Base-by-base conservation (phyloP, 2,888 invertebrate species). In the Melieria crassipennis region DNA sequence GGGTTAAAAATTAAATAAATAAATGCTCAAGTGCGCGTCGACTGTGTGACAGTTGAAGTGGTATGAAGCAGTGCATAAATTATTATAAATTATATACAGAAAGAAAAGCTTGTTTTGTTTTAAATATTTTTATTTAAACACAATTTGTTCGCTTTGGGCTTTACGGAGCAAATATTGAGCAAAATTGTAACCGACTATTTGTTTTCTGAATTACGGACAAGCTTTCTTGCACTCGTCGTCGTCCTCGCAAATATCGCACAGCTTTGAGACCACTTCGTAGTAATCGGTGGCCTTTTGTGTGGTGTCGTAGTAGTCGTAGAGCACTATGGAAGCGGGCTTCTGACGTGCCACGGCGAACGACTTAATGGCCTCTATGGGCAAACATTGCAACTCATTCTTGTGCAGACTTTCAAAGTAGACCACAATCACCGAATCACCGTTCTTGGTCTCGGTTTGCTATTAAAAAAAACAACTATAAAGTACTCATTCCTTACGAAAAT, bases 291-390 rank as follows among this genome's bases (percentile, higher is more conserved):
- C 84, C 72, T 81, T 84, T 72, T 82, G 81, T 47, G 77, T 93
- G 76, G 93, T 94, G 85, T 98, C 97, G 81, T 97, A 98, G 79
- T 98, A 95, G 85, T 98, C 98, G 77, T 92, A 93, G 65, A 98
- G 90, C 45, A 92, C 90, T 77, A 97, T 94, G 77, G 94, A 91
- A 42, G 94, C 95, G 16, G 96, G 93, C 73, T 94, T 94, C 81
- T 97, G 95, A 63, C 93, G 90, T 2, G 95, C 95, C 5, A 96
- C 94, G 81, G 94, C 92, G 84, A 94, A 92, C 0, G 93, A 92
- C 78, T 94, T 90, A 80, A 92, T 93, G 7, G 95, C 95, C 1
- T 93, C 93, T 60, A 97, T 90, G 9, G 95, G 94, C 46, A 96
- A 92, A 84, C 97, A 97, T 45, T 77, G 79, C 70, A 91, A 90